Conservation (phyloP, 2,888 invertebrate genomes). For the Torymus tubicola region DNA sequence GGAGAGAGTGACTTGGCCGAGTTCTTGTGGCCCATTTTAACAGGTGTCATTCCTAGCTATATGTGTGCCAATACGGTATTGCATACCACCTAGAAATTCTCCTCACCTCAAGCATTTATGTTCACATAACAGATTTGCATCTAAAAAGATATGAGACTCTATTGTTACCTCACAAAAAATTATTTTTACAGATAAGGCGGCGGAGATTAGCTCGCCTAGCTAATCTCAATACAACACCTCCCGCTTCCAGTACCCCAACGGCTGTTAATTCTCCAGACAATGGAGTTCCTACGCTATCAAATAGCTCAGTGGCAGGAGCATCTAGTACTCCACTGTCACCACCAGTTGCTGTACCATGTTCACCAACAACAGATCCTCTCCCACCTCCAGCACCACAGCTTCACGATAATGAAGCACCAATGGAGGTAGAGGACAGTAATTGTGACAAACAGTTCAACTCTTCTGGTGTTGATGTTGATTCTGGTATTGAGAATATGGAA, state of each 20-base stretch:
- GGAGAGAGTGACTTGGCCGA: constrained; percentile 33
- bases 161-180: constrained; percentile 1
- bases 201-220: constrained; percentile 86
- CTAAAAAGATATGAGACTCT: not conserved
- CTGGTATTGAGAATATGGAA: constrained; percentile 87
- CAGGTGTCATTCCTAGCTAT: constrained; percentile 46
- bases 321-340: constrained; percentile 64
- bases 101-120: constrained; percentile 1
- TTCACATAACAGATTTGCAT: not conserved
- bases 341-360: constrained; percentile 6
- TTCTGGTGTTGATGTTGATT: constrained; percentile 81
- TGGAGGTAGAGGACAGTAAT: constrained; percentile 80
- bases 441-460: constrained; percentile 77
- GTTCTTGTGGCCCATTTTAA: constrained; percentile 52
- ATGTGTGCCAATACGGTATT: constrained; percentile 47
- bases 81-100: constrained; percentile 17
- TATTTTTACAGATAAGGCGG: constrained; percentile 82
- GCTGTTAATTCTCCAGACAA: not conserved
- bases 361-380: constrained; percentile 14
- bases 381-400: constrained; percentile 64
- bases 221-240: constrained; percentile 78
- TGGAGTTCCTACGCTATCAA: not conserved
- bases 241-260: constrained; percentile 13
- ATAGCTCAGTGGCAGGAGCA: constrained; percentile 72
- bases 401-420: constrained; percentile 72